Conservation (phyloP, 1,140 invertebrate genomes). For the Pemphigus obesinymphae region DNA sequence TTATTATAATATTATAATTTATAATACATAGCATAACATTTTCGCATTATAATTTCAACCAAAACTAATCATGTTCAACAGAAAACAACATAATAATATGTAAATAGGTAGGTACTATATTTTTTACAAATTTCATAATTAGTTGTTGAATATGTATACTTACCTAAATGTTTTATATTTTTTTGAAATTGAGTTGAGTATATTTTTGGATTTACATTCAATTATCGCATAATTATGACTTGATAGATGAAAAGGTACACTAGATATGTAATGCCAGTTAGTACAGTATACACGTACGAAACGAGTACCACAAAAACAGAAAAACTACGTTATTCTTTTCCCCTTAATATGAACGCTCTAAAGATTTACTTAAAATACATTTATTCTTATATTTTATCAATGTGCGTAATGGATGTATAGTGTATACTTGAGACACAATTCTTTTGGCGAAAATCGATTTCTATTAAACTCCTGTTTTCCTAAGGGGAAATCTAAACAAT, state of each 20-base stretch:
- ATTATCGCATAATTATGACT: too few relatives aligned
- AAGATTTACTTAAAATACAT: not conserved
- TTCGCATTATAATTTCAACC: too few relatives aligned
- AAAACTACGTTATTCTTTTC: not conserved
- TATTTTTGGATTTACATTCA: not conserved
- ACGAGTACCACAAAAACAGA: not conserved
- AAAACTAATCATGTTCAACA: not conserved
- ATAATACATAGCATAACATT: too few relatives aligned
- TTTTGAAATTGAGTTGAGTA: not conserved
- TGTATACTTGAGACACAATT: not conserved
- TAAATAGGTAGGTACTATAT: not conserved
- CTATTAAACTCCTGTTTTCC: not conserved
- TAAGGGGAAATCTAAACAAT: constrained; percentile 9
- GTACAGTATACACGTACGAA: not conserved
- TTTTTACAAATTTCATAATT: not conserved
- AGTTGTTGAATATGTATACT: not conserved
- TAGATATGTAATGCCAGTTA: too few relatives aligned
- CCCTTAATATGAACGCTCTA: not conserved
- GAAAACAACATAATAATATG: too few relatives aligned
- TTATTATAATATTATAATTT: too few relatives aligned
- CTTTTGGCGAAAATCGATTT: constrained; percentile 4
- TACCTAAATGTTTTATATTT: not conserved
- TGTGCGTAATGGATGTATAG: not conserved
- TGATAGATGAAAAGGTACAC: not conserved
- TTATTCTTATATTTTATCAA: not conserved